phyloP scores from a whole-genome alignment of 2,113 vertebrate species.

The Hoplias malabaricus region DNA sequence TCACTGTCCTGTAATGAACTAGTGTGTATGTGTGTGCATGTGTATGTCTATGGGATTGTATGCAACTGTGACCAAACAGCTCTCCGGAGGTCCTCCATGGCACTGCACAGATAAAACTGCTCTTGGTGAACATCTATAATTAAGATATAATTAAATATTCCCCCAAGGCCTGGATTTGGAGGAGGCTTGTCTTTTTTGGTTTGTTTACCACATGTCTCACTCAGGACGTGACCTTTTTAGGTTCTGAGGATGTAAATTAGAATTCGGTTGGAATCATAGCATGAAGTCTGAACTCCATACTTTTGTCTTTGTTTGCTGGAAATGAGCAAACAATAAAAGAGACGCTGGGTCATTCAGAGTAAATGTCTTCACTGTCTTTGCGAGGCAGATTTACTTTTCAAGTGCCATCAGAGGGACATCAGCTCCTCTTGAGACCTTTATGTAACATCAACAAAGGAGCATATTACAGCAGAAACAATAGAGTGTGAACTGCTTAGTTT shows the following conservation, averaged over 20 bases:
- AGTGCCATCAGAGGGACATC: conserved; percentile 20
- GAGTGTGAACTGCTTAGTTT: conserved; percentile 29
- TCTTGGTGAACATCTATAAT: conserved; percentile 54
- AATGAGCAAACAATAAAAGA: background rate
- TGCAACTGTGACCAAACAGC: conserved; percentile 36
- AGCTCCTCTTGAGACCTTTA: conserved; percentile 19
- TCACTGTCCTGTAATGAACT: conserved; percentile 29
- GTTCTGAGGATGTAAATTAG: background rate
- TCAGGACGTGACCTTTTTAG: conserved; percentile 45
- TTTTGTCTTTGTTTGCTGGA: background rate
- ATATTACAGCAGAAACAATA: conserved; percentile 30
- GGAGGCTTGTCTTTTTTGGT: conserved; percentile 3
- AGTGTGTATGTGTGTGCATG: conserved; percentile 23
- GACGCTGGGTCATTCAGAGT: background rate
- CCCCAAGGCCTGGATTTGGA: conserved; percentile 44
- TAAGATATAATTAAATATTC: conserved; percentile 49
- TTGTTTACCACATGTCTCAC: conserved; percentile 21
- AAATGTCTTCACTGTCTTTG: conserved; percentile 22
- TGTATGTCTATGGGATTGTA: background rate
- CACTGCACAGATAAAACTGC: conserved; percentile 42
- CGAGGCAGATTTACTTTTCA: background rate
- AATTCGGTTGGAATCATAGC: background rate
- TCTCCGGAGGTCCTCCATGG: conserved; percentile 36
- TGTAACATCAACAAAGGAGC: conserved; percentile 37
- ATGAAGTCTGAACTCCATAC: background rate